A percentile compares a stretch with the other conserved stretches of the same genome.
phyloP scores from a whole-genome alignment of 1,140 invertebrate genomes.

The Brachionus paranguensis region DNA sequence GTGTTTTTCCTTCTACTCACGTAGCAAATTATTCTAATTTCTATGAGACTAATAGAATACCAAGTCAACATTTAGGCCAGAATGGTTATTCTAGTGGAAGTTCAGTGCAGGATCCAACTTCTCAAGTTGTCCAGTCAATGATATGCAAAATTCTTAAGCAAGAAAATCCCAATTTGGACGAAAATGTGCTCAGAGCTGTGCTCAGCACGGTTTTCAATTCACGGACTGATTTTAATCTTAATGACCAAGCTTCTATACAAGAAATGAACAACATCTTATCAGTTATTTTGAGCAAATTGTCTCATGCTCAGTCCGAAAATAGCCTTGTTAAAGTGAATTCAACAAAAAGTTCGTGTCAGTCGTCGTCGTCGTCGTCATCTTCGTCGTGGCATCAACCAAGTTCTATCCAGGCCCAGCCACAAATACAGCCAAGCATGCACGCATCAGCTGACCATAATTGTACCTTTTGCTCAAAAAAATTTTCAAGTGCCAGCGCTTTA shows the following conservation, averaged over 20 bases:
- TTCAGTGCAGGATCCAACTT: background rate
- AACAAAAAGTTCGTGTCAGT: background rate
- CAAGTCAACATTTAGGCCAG: background rate
- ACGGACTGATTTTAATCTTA: background rate
- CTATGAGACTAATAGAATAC: background rate
- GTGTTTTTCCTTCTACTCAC: background rate
- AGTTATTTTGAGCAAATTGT: background rate
- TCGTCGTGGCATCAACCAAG: background rate
- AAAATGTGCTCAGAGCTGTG: background rate
- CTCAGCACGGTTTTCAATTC: background rate
- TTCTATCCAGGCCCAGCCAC: background rate
- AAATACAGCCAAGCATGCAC: background rate
- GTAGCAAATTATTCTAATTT: background rate
- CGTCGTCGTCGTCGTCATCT: background rate
- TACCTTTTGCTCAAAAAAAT: conserved; percentile 92
- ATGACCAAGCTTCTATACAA: background rate
- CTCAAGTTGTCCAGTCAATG: background rate
- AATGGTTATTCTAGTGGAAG: background rate
- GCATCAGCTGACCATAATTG: conserved; percentile 69
- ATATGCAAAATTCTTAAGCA: background rate
- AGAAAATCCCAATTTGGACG: background rate
- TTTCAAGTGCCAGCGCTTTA: conserved; percentile 84
- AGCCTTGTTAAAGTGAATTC: background rate
- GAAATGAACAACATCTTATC: background rate
- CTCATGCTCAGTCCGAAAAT: background rate